Evolutionary conservation across 2,113 vertebrate genomes (phyloP).

Genomic region (Mobula birostris): DNA sequence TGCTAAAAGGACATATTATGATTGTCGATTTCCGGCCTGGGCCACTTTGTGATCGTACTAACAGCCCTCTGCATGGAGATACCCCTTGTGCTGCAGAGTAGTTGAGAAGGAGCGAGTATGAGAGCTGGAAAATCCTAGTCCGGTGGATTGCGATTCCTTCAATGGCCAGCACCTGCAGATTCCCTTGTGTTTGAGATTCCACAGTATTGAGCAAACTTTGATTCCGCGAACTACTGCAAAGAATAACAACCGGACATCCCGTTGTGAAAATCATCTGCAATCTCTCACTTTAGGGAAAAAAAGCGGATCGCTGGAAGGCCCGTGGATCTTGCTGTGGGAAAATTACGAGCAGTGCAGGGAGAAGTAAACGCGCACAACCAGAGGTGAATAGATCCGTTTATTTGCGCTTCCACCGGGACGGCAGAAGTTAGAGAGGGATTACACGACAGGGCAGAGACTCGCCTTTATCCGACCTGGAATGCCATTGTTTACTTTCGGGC

Average conservation of each 20-base stretch:
- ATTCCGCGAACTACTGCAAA: not conserved
- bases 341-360: not conserved
- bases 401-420: constrained; percentile 51
- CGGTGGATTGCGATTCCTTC: not conserved
- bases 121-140: no score
- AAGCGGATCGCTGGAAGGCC: not conserved
- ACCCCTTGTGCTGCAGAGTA: not conserved
- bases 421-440: constrained; percentile 46
- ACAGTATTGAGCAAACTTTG: not conserved
- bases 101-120: not conserved
- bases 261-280: not conserved
- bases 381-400: constrained; percentile 52
- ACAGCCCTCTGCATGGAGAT: not conserved
- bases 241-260: not conserved
- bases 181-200: no score
- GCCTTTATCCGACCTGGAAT: constrained; percentile 52
- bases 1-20: not conserved
- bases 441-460: constrained; percentile 45
- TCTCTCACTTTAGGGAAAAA: not conserved
- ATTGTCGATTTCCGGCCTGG: not conserved
- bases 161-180: no score
- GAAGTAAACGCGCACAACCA: not conserved
- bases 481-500: constrained; percentile 43
- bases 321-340: not conserved
- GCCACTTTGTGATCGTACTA: not conserved